Evolutionary conservation across 2,888 invertebrate genomes (phyloP).

Genomic region (Apotomis capreana): DNA sequence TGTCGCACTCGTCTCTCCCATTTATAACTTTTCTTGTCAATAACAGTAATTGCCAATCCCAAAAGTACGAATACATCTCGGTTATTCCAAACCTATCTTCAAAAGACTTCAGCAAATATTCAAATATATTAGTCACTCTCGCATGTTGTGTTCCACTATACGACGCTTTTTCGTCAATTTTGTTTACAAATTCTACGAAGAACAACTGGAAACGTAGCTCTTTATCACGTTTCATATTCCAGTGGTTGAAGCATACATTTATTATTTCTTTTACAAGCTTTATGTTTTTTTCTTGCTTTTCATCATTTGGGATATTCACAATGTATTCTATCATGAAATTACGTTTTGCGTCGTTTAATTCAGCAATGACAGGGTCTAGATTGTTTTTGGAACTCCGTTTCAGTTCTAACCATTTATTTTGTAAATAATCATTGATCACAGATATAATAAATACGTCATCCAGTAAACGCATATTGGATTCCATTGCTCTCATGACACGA

Average conservation of each 20-base stretch:
- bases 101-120: constrained; percentile 47
- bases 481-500: constrained; percentile 50
- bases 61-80: constrained; percentile 52
- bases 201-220: constrained; percentile 44
- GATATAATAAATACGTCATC: constrained; percentile 49
- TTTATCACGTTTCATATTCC: constrained; percentile 44
- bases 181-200: constrained; percentile 46
- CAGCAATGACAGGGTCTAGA: constrained; percentile 18
- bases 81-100: constrained; percentile 44
- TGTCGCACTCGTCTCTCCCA: constrained; percentile 15
- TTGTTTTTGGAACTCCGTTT: constrained; percentile 38
- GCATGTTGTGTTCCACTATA: constrained; percentile 9
- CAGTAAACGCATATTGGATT: constrained; percentile 46
- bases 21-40: constrained; percentile 45
- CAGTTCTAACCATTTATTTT: constrained; percentile 47
- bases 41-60: constrained; percentile 51
- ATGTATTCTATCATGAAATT: constrained; percentile 49
- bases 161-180: constrained; percentile 43
- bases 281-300: constrained; percentile 44
- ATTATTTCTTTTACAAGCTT: constrained; percentile 48
- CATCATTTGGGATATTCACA: constrained; percentile 43
- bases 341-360: constrained; percentile 53
- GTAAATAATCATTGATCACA: constrained; percentile 55
- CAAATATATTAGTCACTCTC: constrained; percentile 47
- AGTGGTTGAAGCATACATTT: constrained; percentile 46